A percentile compares a stretch with the other conserved stretches of the same genome.
Conservation (phyloP, 2,888 invertebrate species). For the Blomia tropicalis region DNA sequence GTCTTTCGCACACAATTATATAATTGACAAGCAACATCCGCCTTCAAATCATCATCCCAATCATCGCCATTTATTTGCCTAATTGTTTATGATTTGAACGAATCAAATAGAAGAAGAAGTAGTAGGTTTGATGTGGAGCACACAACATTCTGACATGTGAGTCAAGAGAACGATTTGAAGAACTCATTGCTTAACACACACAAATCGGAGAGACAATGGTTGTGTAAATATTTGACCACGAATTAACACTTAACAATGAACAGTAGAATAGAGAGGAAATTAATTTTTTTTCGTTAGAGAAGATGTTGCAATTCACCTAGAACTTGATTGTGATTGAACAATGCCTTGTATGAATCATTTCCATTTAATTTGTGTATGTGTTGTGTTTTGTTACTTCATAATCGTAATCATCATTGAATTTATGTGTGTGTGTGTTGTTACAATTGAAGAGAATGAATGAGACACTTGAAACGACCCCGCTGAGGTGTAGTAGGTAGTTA, state of each 20-base stretch:
- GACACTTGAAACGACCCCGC: neutral
- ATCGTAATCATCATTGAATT: neutral
- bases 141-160: neutral
- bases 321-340: neutral
- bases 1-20: too few relatives aligned
- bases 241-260: neutral
- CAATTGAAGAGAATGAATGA: conserved; percentile 6
- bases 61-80: neutral
- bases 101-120: neutral
- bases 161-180: neutral
- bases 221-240: conserved; percentile 2
- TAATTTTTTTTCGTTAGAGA: neutral
- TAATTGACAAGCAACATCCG: neutral
- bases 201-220: too few relatives aligned
- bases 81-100: neutral
- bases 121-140: neutral
- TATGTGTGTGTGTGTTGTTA: neutral
- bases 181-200: too few relatives aligned
- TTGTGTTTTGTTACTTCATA: neutral
- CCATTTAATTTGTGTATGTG: too few relatives aligned
- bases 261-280: conserved; percentile 4
- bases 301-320: neutral
- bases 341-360: neutral
- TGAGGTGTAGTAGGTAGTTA: too few relatives aligned
- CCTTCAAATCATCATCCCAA: neutral